Percentiles rank a stretch among this genome's conserved stretches.
Evolutionary conservation across 2,797 vertebrate genomes (phyloP).

Genomic region (Acanthurus leucopareius): DNA sequence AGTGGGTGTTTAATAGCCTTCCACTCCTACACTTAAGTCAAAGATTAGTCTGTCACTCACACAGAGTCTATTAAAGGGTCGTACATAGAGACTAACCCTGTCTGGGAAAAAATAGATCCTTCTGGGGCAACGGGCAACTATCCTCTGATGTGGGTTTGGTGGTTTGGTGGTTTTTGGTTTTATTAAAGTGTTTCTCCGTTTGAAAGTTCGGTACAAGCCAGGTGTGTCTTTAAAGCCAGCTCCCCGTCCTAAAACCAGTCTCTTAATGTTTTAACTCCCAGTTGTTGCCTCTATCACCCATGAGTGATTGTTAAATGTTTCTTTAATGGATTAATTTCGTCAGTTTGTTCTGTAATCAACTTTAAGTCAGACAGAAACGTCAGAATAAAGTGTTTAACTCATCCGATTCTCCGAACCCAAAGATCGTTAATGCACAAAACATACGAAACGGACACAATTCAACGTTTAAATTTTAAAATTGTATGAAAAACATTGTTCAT

Average conservation of each 20-base stretch:
- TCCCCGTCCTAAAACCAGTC: not conserved
- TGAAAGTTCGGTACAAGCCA: too few species aligned
- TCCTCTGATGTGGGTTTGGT: too few species aligned
- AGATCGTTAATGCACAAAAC: too few species aligned
- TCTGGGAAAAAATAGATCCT: too few species aligned
- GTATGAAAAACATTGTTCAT: too few species aligned
- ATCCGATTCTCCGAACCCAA: too few species aligned
- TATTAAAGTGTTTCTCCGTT: too few species aligned
- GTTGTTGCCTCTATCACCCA: not conserved
- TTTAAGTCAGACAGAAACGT: not conserved
- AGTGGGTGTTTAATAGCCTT: conserved; percentile 35
- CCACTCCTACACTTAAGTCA: conserved; percentile 21
- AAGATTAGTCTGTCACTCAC: conserved; percentile 59
- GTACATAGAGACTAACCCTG: not conserved
- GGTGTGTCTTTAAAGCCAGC: too few species aligned
- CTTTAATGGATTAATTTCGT: not conserved
- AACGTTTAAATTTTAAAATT: too few species aligned
- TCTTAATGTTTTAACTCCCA: not conserved
- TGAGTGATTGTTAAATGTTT: not conserved
- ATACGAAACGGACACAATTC: too few species aligned
- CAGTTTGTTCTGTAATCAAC: not conserved
- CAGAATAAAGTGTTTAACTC: not conserved
- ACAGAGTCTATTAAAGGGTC: conserved; percentile 39
- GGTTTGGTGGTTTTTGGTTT: too few species aligned
- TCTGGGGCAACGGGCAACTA: too few species aligned